phyloP scores from a whole-genome alignment of 2,113 vertebrate genomes.

The Pomatorhinus ruficollis region DNA sequence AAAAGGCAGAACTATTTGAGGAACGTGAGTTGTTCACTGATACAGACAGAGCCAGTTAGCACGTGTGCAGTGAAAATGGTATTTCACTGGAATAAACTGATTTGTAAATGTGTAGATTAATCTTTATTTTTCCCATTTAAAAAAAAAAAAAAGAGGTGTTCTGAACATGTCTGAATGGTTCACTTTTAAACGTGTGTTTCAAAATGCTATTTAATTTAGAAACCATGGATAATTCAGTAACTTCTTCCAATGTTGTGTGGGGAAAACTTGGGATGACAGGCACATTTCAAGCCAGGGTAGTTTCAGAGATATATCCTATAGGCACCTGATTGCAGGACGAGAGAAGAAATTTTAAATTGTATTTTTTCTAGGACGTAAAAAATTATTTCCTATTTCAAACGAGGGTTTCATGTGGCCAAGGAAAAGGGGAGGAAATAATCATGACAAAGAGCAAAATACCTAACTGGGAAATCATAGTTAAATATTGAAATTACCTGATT shows the following conservation, averaged over 20 bases:
- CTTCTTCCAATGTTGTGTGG: not conserved
- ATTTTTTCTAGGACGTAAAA: not conserved
- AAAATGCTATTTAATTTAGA: not conserved
- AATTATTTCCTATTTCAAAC: not conserved
- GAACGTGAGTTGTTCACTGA: conserved; percentile 37
- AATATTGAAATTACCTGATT: not conserved
- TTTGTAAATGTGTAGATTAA: not conserved
- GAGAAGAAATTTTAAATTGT: not conserved
- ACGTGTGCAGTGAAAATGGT: not conserved
- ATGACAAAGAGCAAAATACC: not conserved
- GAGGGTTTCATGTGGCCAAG: not conserved
- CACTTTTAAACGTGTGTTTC: not conserved
- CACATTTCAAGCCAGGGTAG: not conserved
- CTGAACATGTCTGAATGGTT: not conserved
- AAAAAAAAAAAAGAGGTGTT: not conserved
- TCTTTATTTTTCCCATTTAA: accelerated
- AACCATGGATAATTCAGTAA: not conserved
- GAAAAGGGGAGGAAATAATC: not conserved
- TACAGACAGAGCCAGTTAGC: not conserved
- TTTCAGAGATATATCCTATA: not conserved
- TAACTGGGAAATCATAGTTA: not conserved
- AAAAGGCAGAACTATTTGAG: conserved; percentile 45
- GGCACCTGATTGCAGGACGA: not conserved
- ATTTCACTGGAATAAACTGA: not conserved
- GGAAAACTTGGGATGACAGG: not conserved